A percentile compares a stretch with the other conserved stretches of the same genome.
Evolutionary conservation across 2,888 invertebrate genomes (phyloP).

Genomic region (Eristalis intricaria): DNA sequence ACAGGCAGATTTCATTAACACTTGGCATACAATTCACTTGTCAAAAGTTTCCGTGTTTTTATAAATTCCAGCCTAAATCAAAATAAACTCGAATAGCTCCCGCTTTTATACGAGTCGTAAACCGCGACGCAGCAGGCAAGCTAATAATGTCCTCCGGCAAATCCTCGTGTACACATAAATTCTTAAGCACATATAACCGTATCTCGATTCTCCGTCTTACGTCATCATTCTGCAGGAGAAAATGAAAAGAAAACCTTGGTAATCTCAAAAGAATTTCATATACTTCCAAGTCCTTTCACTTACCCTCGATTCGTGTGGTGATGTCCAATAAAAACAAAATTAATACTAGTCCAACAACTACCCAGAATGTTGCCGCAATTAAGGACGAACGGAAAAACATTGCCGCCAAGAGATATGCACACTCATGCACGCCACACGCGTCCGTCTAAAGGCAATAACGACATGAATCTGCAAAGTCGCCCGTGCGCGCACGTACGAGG

Average conservation of each 20-base stretch:
- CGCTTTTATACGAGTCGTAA: not conserved
- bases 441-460: not conserved
- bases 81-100: not conserved
- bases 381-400: not conserved
- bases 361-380: not conserved
- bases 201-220: not conserved
- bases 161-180: not conserved
- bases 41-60: not conserved
- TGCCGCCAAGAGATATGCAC: not conserved
- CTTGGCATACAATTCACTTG: not conserved
- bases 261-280: conserved; percentile 1
- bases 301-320: not conserved
- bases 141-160: not conserved
- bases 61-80: not conserved
- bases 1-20: too few relatives aligned
- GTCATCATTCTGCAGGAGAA: not conserved
- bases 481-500: not conserved
- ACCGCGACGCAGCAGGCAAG: not conserved
- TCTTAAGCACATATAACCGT: not conserved
- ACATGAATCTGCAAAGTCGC: not conserved
- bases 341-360: not conserved
- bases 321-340: not conserved
- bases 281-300: not conserved
- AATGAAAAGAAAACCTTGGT: not conserved
- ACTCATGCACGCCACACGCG: not conserved